A percentile compares a stretch with the other conserved stretches of the same genome.
phyloP scores from a whole-genome alignment of 2,797 vertebrate genomes.

The Enteromius afrohamiltoni region DNA sequence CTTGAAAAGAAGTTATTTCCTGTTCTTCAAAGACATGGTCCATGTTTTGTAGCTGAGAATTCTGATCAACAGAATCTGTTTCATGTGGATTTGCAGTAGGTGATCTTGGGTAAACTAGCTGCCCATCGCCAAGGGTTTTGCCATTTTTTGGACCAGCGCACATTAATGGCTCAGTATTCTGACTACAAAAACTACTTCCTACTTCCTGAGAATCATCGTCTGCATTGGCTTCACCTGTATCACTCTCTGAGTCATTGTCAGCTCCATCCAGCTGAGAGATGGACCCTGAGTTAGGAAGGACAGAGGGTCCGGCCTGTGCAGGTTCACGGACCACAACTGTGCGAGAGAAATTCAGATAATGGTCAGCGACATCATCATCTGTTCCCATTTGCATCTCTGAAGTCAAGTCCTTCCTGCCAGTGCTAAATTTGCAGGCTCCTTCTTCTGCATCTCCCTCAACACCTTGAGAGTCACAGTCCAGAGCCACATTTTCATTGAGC shows the following conservation, averaged over 20 bases:
- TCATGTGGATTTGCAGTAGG: background rate
- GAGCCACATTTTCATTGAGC: conserved; percentile 78
- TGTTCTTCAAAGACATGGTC: conserved; percentile 28
- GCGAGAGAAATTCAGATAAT: conserved; percentile 81
- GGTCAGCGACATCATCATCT: conserved; percentile 74
- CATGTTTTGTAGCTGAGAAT: background rate
- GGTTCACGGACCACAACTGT: conserved; percentile 79
- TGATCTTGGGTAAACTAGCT: conserved; percentile 42
- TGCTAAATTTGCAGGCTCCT: conserved; percentile 13
- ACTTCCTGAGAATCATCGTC: conserved; percentile 56
- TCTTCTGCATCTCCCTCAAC: conserved; percentile 61
- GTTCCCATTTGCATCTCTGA: conserved; percentile 36
- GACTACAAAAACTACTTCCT: conserved; percentile 44
- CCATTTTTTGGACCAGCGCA: background rate
- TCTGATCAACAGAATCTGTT: conserved; percentile 18
- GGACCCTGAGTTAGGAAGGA: conserved; percentile 65
- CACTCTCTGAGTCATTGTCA: conserved; percentile 86
- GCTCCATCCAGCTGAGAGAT: conserved; percentile 89
- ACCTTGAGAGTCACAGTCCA: conserved; percentile 69
- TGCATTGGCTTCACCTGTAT: conserved; percentile 69
- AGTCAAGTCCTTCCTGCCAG: conserved; percentile 41
- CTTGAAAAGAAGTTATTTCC: conserved; percentile 11
- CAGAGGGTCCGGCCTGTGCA: conserved; percentile 54
- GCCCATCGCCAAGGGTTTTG: background rate
- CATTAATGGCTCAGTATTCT: conserved; percentile 48